Evolutionary conservation across 2,888 invertebrate species (phyloP), one percentile per base, ranked within the genome.

Genomic region (Lycaena phlaeas): DNA sequence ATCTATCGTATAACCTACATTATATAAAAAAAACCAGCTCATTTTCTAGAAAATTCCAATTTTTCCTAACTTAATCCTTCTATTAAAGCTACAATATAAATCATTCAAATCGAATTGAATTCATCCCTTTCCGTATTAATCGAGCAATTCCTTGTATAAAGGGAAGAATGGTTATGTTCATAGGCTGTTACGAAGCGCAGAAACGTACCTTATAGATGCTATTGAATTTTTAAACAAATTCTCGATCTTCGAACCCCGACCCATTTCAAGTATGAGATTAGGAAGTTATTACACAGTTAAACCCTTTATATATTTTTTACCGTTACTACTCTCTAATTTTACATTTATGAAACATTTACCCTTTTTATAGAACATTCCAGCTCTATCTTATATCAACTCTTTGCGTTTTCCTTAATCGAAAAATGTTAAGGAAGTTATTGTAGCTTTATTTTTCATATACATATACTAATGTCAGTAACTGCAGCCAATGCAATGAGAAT

Each of bases 191-290:
- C 76, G 74, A 77, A 74, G 61, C 59, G 63, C 59, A 73, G 74
- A 68, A 4, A 75, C 74, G 70, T 73, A 76, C 68, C 74, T 77
- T 76, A 76, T 75, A 75, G 76, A 73, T 64, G 73, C 69, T 71
- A 76, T 74, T 79, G 76, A 79, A 79, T 81, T 78, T 79, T 81
- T 79, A 77, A 81, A 76, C 74, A 77, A 75, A 76, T 76, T 75
- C 75, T 75, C 71, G 74, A 64, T 68, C 70, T 68, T 59, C 63
- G 59, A 52, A 53, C 59, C 57, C 49, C 50, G 42, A 60, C 63
- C 68, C 66, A 66, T 66, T 77, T 75, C 72, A 68, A 68, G 69
- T 63, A 70, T 68, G 64, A 68, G 66, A 69, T 71, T 72, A 75
- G 67, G 70, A 67, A 59, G 64, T 74, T 75, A 75, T 69, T 70